Evolutionary conservation across 2,888 invertebrate genomes (phyloP), one percentile per base, ranked within the genome.

Genomic region (Chaetogeoica ovagalla): DNA sequence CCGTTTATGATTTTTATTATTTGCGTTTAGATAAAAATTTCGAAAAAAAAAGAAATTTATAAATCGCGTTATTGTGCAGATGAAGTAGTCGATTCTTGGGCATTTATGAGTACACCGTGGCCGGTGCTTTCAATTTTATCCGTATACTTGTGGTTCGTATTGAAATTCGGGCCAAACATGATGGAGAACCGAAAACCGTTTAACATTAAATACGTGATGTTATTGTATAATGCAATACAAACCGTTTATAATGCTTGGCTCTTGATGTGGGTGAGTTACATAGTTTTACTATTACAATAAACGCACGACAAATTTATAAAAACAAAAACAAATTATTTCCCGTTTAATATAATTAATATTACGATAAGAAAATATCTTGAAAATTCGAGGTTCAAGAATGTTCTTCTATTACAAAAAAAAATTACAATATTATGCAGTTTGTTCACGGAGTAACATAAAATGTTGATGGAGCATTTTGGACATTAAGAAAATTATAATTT

Each of bases 201-300:
- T 17, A 82, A 83, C 39, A 76, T 84, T 17, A 83, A 83, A 72
- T 43, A 72, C 39, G 48, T 81, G n/a, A 83, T 84, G 82, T 81
- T 83, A 37, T 75, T 82, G 65, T 84, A 84, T 69, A 84, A 84
- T 68, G 62, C 83, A 21, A 82, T 82, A 68, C 83, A 84, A 81
- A 82, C 83, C 19, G 21, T 83, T 48, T 84, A 82, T 37, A 84
- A 84, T 21, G 83, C 81, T 30, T 82, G 79, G 81, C 75, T 84
- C 5, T 82, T 83, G 13, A 19, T 55, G 6, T 82, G 74, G 82
- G 83, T 84, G 57, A 83, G 83, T 83, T 55, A 23, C 23, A 60
- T 13, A 60, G 13, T 19, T 55, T 19, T 19, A 7, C 6, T 55
- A 55, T 55, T 55, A 13, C 30, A 13, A 48, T 11, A 48, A 13